A percentile compares a stretch with the other conserved stretches of the same genome.
phyloP scores from a whole-genome alignment of 2,888 invertebrate species.

The Eustalomyia histrio region DNA sequence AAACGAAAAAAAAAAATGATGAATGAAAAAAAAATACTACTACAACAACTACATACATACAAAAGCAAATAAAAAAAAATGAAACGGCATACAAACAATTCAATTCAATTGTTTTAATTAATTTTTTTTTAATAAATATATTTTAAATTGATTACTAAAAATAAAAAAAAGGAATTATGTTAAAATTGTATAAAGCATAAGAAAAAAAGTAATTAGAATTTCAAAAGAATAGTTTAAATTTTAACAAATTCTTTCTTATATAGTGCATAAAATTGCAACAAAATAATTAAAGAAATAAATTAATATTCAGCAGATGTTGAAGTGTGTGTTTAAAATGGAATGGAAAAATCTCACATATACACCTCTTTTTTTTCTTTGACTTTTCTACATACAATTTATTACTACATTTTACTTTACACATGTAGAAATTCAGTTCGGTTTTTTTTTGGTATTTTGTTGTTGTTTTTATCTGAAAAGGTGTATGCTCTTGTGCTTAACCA shows the following conservation, averaged over 20 bases:
- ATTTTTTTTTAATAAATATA: background rate
- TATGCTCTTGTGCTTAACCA: conserved; percentile 49
- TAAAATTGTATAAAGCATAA: background rate
- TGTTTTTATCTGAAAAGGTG: conserved; percentile 59
- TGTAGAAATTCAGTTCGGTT: conserved; percentile 42
- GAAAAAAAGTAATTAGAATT: background rate
- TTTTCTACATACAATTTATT: conserved; percentile 23
- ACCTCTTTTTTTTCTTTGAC: conserved; percentile 21
- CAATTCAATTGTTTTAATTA: conserved; percentile 30
- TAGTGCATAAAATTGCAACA: conserved; percentile 32
- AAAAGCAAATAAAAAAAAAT: conserved; percentile 2
- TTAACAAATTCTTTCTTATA: background rate
- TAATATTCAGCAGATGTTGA: conserved; percentile 29
- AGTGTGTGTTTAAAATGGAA: conserved; percentile 12
- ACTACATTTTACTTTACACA: conserved; percentile 35
- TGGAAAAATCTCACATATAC: conserved; percentile 16
- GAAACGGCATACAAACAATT: background rate
- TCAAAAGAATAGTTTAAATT: background rate
- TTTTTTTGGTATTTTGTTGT: conserved; percentile 16
- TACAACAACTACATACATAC: conserved; percentile 18
- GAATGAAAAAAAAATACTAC: conserved; percentile 40
- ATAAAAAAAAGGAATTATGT: background rate
- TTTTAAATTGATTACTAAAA: background rate
- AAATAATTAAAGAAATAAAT: background rate
- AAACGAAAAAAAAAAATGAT: conserved; percentile 39